Evolutionary conservation across 2,797 vertebrate species (phyloP).

Genomic region (Galagoides demidoff): DNA sequence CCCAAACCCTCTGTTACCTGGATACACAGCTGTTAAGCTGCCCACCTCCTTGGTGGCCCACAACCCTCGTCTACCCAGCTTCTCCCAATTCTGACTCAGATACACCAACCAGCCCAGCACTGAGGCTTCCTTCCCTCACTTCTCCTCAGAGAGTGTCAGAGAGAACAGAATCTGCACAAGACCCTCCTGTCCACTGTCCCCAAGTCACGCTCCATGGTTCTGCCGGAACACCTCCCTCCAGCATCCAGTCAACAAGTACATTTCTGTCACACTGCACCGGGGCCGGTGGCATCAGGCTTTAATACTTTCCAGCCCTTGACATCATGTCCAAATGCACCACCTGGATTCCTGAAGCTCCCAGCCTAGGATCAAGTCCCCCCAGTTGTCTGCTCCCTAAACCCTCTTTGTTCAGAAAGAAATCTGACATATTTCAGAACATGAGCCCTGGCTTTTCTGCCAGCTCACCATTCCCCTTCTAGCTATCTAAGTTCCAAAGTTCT

Average conservation of each 20-base stretch:
- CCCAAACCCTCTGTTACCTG: not conserved
- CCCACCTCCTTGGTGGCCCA: not conserved
- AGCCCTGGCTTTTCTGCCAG: not conserved
- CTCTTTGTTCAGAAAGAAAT: too few relatives aligned
- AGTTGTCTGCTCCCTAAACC: not conserved
- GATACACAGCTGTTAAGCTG: rapidly evolving
- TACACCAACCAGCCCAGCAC: not conserved
- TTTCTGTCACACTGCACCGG: too few relatives aligned
- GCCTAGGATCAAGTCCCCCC: not conserved
- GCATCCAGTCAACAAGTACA: not conserved
- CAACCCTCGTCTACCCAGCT: not conserved
- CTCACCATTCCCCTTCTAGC: not conserved
- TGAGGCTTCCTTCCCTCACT: rapidly evolving
- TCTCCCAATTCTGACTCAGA: not conserved
- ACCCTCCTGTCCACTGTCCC: rapidly evolving
- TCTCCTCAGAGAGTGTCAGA: not conserved
- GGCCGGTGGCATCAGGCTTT: not conserved
- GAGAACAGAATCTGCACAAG: not conserved
- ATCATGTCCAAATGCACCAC: not conserved
- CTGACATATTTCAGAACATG: not conserved
- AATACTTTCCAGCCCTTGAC: not conserved
- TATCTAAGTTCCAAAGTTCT: not conserved
- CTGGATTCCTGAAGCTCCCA: not conserved
- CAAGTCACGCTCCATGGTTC: not conserved
- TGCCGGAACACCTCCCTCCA: not conserved